Conservation (phyloP, 2,113 vertebrate species). For the Corythornis madagascariensis region DNA sequence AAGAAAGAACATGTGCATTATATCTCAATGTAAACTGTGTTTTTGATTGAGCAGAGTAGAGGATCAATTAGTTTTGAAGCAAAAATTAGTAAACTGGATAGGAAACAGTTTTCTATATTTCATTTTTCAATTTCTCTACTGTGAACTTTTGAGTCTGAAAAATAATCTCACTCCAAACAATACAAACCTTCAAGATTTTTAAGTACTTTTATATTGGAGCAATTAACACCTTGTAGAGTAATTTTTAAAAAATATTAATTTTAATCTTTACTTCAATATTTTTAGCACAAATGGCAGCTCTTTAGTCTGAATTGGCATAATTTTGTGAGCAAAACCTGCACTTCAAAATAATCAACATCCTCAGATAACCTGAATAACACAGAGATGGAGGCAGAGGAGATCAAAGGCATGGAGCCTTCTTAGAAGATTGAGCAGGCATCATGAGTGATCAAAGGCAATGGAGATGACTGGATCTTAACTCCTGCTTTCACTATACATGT, state of each 20-base stretch:
- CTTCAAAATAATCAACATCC: neutral
- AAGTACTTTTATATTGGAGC: neutral
- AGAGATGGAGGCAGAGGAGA: neutral
- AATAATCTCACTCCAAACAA: neutral
- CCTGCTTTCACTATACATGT: neutral
- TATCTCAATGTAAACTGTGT: neutral
- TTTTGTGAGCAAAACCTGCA: neutral
- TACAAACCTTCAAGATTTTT: neutral
- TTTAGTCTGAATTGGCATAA: neutral
- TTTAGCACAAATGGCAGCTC: neutral
- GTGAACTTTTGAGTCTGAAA: neutral
- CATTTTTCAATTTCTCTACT: neutral
- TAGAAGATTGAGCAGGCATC: slow-evolving; percentile 37
- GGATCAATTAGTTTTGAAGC: neutral
- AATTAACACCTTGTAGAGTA: neutral
- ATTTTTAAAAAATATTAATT: neutral
- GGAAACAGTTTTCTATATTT: neutral
- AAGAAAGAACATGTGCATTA: neutral
- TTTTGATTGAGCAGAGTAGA: slow-evolving; percentile 17
- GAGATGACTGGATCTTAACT: slow-evolving; percentile 32
- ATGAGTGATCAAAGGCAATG: slow-evolving; percentile 57
- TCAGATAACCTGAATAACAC: neutral
- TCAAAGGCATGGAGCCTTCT: slow-evolving; percentile 36
- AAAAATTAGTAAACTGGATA: neutral
- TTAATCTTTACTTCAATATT: neutral